Evolutionary conservation across 1,140 invertebrate genomes (phyloP), one percentile per base, ranked within the genome.

Genomic region (Phortica variegata): DNA sequence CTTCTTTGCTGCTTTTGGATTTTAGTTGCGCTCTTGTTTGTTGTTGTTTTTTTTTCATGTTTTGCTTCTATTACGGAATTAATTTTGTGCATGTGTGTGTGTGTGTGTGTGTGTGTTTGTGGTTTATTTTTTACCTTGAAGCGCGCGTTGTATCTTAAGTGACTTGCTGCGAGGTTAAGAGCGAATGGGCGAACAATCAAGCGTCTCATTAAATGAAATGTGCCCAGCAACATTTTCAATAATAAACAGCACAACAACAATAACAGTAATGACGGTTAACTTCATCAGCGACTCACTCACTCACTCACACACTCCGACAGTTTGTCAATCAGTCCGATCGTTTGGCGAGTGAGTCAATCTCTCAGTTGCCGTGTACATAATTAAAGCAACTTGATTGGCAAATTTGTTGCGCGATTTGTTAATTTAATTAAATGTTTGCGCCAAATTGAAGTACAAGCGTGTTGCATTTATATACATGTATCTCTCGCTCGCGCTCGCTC

Each of bases 341-440:
- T n/a, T n/a, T n/a, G 18, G 20, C 12, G 17, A 33, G 23, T 19
- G 33, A 16, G 33, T 12, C 3, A 23, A 5, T 12, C 23, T 17
- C 13, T 16, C 12, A 6, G 33, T 18, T 33, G 40, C 43, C 15
- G 23, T 23, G 13, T 20, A 33, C 37, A 58, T 65, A 65, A 65
- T 65, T 65, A 58, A 58, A 60, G 58, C 56, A 49, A 26, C 55
- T 40, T 34, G 13, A 15, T n/a, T 34, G 12, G 26, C 6, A 6
- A 12, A 12, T 29, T 29, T 29, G 6, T 29, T 29, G 6, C 12
- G 63, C 63, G 60, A 68, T 68, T 69, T 68, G 60, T 68, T 68
- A 66, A 66, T 68, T 66, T 54, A 66, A 66, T 66, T 66, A 68
- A 66, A 68, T 63, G 60, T 45, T 59, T 55, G 58, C 46, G 54